A percentile compares a stretch with the other conserved stretches of the same genome.
Evolutionary conservation across 2,797 vertebrate genomes (phyloP).

Genomic region (Dallia pectoralis): DNA sequence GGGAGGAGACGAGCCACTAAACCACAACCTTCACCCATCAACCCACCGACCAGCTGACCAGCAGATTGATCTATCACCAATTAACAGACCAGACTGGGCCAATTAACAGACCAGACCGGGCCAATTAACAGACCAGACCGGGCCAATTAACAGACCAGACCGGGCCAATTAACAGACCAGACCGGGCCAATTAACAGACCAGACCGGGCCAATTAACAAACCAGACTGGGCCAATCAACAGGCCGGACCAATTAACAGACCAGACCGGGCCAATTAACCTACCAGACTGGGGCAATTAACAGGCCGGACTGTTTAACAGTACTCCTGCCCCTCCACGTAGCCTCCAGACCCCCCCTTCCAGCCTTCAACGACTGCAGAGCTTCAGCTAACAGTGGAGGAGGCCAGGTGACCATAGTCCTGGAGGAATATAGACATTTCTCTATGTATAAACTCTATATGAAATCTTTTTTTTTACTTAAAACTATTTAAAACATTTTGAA

Average conservation of each 20-base stretch:
- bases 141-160: slow-evolving; percentile 56
- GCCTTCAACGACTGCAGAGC: slow-evolving; percentile 38
- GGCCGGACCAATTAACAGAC: slow-evolving; percentile 8
- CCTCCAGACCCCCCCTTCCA: slow-evolving; percentile 37
- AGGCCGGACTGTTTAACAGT: slow-evolving; percentile 42
- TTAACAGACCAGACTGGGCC: slow-evolving; percentile 3
- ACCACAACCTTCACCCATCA: too few species aligned
- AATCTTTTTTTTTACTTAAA: too few species aligned
- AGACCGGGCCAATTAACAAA: too few species aligned
- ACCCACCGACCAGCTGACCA: not conserved
- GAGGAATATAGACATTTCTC: slow-evolving; percentile 56
- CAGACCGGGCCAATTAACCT: too few species aligned
- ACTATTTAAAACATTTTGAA: too few species aligned
- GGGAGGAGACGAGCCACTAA: not conserved
- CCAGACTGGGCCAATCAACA: too few species aligned
- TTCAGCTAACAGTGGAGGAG: slow-evolving; percentile 19
- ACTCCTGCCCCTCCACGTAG: slow-evolving; percentile 13
- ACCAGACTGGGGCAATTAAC: slow-evolving; percentile 53
- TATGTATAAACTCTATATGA: too few species aligned
- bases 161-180: too few species aligned
- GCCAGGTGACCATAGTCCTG: slow-evolving; percentile 38
- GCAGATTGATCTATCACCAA: slow-evolving; percentile 18
- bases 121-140: too few species aligned
- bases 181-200: slow-evolving; percentile 56
- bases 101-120: slow-evolving; percentile 6